Evolutionary conservation across 2,797 vertebrate species (phyloP).

Genomic region (Otus scops): DNA sequence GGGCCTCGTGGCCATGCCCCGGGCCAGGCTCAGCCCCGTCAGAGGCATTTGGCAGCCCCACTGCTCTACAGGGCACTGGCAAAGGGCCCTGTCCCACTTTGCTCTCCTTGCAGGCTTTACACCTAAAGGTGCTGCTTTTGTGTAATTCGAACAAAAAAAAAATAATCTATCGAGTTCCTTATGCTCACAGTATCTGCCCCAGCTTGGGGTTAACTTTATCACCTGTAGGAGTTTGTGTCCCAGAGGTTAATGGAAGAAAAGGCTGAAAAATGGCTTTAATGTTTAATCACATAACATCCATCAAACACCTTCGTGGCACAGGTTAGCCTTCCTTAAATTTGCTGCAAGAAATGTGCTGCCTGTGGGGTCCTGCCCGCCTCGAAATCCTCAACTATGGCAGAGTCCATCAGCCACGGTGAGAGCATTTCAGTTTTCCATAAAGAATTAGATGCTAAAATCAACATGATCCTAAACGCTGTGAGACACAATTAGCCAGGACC

Average conservation of each 20-base stretch:
- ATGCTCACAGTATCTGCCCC: not conserved
- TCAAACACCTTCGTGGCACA: rapidly evolving
- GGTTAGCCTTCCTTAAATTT: not conserved
- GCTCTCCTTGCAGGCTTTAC: not conserved
- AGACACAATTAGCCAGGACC: not conserved
- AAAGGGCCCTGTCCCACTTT: not conserved
- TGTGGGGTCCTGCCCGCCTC: not conserved
- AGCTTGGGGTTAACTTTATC: not conserved
- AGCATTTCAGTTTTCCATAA: not conserved
- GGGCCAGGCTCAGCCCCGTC: not conserved
- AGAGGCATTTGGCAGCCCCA: not conserved
- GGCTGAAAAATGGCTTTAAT: not conserved
- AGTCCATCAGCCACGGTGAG: not conserved
- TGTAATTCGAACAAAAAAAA: not conserved
- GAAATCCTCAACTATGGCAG: not conserved
- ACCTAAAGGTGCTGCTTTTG: not conserved
- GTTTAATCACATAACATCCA: not conserved
- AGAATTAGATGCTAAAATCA: not conserved
- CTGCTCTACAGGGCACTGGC: not conserved
- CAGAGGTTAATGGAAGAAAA: not conserved
- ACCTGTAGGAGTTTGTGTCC: not conserved
- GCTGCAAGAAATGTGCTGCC: not conserved
- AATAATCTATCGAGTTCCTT: not conserved
- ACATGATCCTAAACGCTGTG: not conserved
- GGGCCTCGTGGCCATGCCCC: rapidly evolving